Evolutionary conservation across 2,797 vertebrate species (phyloP).

Genomic region (Falco biarmicus): DNA sequence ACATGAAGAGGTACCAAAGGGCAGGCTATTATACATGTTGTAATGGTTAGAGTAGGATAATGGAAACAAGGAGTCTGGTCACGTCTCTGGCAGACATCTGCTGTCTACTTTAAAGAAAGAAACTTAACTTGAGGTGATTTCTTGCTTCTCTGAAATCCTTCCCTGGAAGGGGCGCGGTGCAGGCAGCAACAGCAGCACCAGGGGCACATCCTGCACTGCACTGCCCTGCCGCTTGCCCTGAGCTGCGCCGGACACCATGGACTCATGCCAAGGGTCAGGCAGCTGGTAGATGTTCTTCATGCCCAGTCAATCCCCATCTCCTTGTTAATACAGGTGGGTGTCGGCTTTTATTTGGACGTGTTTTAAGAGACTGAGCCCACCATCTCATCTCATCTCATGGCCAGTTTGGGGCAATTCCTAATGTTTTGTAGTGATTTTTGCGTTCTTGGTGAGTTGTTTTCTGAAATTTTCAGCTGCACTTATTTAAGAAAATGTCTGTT

Average conservation of each 20-base stretch:
- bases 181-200: not conserved
- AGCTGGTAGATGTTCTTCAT: not conserved
- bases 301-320: not conserved
- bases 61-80: not conserved
- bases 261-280: not conserved
- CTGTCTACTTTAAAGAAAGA: not conserved
- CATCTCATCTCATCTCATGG: not conserved
- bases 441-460: not conserved
- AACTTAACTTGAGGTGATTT: not conserved
- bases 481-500: not conserved
- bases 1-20: not conserved
- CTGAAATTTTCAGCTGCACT: not conserved
- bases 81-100: not conserved
- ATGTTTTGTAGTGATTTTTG: accelerated
- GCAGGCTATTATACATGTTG: not conserved
- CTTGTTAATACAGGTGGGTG: not conserved
- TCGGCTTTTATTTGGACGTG: not conserved
- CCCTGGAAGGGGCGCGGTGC: accelerated
- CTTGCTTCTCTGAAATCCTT: not conserved
- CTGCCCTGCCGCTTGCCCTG: not conserved
- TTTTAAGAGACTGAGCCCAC: not conserved
- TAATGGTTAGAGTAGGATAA: not conserved
- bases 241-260: not conserved
- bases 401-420: not conserved
- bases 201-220: not conserved